These are phyloP conservation scores for Zosterops lateralis DNA, from an alignment of 2,113 vertebrate genomes.

Conservation along the genomic window DNA sequence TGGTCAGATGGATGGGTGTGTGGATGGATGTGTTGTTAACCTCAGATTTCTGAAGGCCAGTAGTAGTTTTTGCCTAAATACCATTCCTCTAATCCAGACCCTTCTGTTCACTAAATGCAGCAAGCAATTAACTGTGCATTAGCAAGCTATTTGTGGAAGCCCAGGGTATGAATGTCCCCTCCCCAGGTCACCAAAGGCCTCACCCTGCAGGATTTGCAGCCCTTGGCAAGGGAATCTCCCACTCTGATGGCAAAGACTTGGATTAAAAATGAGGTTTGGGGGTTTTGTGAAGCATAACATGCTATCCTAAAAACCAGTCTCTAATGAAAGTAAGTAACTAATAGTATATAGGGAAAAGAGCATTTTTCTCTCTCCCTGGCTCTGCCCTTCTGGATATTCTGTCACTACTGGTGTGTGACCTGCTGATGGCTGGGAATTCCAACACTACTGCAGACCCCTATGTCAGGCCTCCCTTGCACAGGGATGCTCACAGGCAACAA, in stretches of 20 bases:
- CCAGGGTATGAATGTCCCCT: fast-evolving
- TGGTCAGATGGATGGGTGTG: neutral
- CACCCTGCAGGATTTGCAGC: neutral
- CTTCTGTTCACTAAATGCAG: neutral
- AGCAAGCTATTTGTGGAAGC: neutral
- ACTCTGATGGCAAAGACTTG: neutral
- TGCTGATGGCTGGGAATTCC: neutral
- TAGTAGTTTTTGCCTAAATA: neutral
- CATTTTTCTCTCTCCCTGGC: neutral
- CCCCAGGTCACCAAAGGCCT: neutral
- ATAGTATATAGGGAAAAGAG: neutral
- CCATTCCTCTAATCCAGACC: neutral
- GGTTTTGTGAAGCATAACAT: neutral
- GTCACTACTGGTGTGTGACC: neutral
- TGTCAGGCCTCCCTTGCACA: fast-evolving
- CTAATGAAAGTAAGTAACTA: neutral
- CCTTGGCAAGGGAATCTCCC: neutral
- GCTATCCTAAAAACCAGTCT: neutral
- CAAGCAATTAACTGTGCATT: neutral
- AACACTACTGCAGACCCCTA: neutral
- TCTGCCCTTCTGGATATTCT: neutral
- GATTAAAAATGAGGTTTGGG: neutral
- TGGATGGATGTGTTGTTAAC: neutral
- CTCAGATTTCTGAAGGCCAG: neutral
- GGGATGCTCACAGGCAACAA: neutral